These are phyloP conservation scores for Drymodes brunneopygia DNA, from an alignment of 2,113 vertebrate species.

Conservation along the genomic window DNA sequence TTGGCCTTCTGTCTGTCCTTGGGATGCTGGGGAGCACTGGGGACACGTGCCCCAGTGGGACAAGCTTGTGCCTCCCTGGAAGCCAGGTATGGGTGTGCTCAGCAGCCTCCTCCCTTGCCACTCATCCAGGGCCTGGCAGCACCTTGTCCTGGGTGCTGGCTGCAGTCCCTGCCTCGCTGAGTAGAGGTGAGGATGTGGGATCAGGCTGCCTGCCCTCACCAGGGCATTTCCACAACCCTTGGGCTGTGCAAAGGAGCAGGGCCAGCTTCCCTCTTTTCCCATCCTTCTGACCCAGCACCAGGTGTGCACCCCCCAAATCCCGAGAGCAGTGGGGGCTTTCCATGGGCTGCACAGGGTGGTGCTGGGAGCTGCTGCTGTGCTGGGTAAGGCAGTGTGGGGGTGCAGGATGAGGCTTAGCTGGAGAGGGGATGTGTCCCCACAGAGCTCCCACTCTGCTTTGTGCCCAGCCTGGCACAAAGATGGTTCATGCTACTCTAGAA, in stretches of 20 bases:
- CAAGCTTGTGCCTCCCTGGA: too few relatives aligned
- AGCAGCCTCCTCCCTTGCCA: not conserved
- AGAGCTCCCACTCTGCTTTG: fast-evolving
- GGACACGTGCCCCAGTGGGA: not conserved
- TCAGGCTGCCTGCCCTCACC: not conserved
- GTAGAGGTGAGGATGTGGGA: not conserved
- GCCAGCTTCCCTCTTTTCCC: not conserved
- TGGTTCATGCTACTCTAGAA: not conserved
- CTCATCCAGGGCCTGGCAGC: not conserved
- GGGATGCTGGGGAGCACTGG: not conserved
- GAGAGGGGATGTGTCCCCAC: not conserved
- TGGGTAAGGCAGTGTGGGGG: not conserved
- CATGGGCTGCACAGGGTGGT: not conserved
- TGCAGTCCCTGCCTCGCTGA: fast-evolving
- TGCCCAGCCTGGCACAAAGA: not conserved
- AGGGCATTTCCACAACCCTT: not conserved
- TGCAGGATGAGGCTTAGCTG: fast-evolving
- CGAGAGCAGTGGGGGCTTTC: fast-evolving
- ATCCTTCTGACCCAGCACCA: fast-evolving
- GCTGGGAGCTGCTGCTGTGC: not conserved
- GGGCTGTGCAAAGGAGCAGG: not conserved
- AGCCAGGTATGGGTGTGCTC: not conserved
- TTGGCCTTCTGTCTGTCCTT: not conserved
- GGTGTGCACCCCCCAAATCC: not conserved
- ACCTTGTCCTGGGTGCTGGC: not conserved